phyloP scores from a whole-genome alignment of 2,113 vertebrate genomes.

The Halichoeres trimaculatus region DNA sequence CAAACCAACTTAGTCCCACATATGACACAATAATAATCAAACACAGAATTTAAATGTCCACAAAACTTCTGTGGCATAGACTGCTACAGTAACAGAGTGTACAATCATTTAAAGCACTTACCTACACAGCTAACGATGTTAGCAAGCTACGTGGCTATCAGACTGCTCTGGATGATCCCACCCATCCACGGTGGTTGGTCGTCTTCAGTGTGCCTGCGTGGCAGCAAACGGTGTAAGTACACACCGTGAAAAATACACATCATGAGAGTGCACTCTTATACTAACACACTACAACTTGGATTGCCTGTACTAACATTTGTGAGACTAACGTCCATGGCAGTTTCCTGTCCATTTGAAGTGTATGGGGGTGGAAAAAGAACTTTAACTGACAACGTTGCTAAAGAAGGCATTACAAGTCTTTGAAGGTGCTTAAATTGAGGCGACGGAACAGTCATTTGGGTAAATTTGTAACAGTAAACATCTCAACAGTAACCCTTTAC shows the following conservation, averaged over 20 bases:
- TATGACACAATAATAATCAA: rapidly evolving
- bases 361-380: too few species aligned
- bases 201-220: conserved; percentile 64
- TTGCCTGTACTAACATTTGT: background rate
- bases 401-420: too few species aligned
- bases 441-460: too few species aligned
- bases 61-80: background rate
- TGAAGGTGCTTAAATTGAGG: too few species aligned
- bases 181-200: conserved; percentile 57
- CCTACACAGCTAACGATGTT: conserved; percentile 66
- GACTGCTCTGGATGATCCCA: conserved; percentile 38
- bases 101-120: conserved; percentile 32
- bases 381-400: too few species aligned
- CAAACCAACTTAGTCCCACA: background rate
- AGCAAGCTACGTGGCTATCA: conserved; percentile 70
- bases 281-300: too few species aligned
- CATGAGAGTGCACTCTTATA: background rate
- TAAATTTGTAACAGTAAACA: too few species aligned
- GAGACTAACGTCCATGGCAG: background rate
- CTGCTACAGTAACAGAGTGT: background rate
- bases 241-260: background rate
- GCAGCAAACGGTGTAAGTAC: conserved; percentile 48
- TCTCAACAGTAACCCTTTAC: too few species aligned
- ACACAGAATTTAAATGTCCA: background rate
- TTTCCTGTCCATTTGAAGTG: too few species aligned